Evolutionary conservation across 2,113 vertebrate genomes (phyloP).

Genomic region (Nothocercus nigrocapillus): DNA sequence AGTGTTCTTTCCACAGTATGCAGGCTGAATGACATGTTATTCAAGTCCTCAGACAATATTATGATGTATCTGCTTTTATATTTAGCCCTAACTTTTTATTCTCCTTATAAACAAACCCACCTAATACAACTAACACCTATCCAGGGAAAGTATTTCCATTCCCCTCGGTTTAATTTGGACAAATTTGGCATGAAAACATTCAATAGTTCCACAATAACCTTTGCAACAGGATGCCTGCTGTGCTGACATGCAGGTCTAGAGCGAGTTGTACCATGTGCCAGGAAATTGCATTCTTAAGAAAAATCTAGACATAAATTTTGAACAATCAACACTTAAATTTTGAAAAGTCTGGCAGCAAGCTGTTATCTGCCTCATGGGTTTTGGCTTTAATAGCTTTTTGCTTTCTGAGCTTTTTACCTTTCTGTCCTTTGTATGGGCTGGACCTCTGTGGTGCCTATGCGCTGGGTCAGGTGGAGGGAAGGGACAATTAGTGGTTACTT

Average conservation of each 20-base stretch:
- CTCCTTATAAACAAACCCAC: slow-evolving; percentile 77
- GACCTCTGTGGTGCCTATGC: neutral
- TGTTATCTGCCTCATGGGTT: slow-evolving; percentile 58
- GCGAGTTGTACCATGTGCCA: slow-evolving; percentile 67
- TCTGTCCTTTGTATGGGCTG: neutral
- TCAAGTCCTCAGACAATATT: slow-evolving; percentile 74
- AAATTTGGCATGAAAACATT: slow-evolving; percentile 68
- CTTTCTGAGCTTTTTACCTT: slow-evolving; percentile 11
- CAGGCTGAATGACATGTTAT: slow-evolving; percentile 76
- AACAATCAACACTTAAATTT: slow-evolving; percentile 69
- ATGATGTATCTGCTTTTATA: slow-evolving; percentile 79
- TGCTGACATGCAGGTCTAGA: slow-evolving; percentile 69
- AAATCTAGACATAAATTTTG: slow-evolving; percentile 73
- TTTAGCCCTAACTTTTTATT: slow-evolving; percentile 75
- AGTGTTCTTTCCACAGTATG: slow-evolving; percentile 70
- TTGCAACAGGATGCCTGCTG: slow-evolving; percentile 76
- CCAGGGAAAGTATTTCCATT: slow-evolving; percentile 73
- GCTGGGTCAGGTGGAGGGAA: neutral
- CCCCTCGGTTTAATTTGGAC: slow-evolving; percentile 68
- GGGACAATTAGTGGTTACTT: neutral
- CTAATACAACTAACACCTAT: slow-evolving; percentile 52
- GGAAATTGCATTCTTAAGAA: slow-evolving; percentile 79
- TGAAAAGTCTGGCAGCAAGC: slow-evolving; percentile 71
- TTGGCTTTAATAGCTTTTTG: slow-evolving; percentile 43
- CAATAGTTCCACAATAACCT: slow-evolving; percentile 77